These are phyloP conservation scores for Heliconius ismenius DNA, from an alignment of 2,888 invertebrate species.

Conservation along the genomic window DNA sequence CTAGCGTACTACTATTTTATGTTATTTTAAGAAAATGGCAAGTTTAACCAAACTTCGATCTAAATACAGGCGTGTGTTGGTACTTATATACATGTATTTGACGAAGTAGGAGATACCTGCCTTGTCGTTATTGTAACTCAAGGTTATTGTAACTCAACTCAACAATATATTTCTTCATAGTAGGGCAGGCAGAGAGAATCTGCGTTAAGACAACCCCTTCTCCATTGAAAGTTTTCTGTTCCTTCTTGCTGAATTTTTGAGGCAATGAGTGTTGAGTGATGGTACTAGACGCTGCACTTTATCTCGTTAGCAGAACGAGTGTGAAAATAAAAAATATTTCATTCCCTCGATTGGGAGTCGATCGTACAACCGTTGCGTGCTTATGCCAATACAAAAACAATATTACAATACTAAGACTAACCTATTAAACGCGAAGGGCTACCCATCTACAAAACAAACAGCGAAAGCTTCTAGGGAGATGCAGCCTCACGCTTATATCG, in stretches of 20 bases:
- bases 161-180: no score
- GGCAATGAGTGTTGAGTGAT: not conserved
- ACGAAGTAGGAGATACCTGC: not conserved
- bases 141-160: no score
- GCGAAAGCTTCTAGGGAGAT: conserved; percentile 6
- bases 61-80: not conserved
- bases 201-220: no score
- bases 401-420: not conserved
- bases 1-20: not conserved
- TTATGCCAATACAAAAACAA: not conserved
- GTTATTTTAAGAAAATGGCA: not conserved
- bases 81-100: not conserved
- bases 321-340: not conserved
- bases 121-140: not conserved
- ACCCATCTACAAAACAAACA: conserved; percentile 15
- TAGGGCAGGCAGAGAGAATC: no score
- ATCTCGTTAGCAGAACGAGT: not conserved
- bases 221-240: no score
- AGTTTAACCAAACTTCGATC: no score
- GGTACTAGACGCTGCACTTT: not conserved
- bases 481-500: conserved; percentile 28
- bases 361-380: not conserved
- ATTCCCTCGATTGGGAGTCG: not conserved
- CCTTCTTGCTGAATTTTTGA: not conserved
- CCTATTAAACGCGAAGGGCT: not conserved